Base-by-base conservation (phyloP, 2,888 invertebrate species). In the Furcula furcula region DNA sequence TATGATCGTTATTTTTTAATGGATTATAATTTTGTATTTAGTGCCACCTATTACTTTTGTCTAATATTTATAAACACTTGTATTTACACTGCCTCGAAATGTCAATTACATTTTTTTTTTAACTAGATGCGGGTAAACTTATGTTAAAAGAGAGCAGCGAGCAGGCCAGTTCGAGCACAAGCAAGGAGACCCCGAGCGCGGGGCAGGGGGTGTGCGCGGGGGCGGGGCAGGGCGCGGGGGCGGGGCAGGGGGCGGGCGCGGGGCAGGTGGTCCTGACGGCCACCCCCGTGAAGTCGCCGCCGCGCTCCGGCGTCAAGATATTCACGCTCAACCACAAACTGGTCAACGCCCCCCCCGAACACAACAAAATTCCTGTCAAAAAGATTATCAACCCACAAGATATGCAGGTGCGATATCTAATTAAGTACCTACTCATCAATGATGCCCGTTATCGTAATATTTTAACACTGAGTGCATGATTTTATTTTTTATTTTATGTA, bases 81-180 rank as follows among this genome's bases (percentile, higher is more conserved):
- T 4, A 16, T 3, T 6, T 16, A 16, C 4, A 16, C 6, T 16
- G 16, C 16, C 6, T 3, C 16, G 6, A 16, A 16, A 16, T 16
- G 16, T 16, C 4, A 16, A 16, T 16, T 4, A 16, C 6, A 6
- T 16, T 16, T 3, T 16, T 16, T 6, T 3, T 16, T 4, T 6
- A 10, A 16, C 11, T 16, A 15, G 95, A 95, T 63, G 94, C 94
- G 3, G 95, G 95, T 7, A 94, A 94, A 63, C 82, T 94, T 60
- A 92, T 95, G 52, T 75, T 95, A 52, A 93, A 94, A 62, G 90
- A 84, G 46, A 89, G 77, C 62, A 45, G 53, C 28, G 45, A 11
- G 43, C 18, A 12, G 35, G 18, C 22, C 12, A 36, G 29, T n/a
- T 21, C 35, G 15, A 6, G 18, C 19, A 16, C 13, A 7, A 28